A percentile compares a stretch with the other conserved stretches of the same genome.
Evolutionary conservation across 2,113 vertebrate species (phyloP).

Genomic region (Centropristis striata): DNA sequence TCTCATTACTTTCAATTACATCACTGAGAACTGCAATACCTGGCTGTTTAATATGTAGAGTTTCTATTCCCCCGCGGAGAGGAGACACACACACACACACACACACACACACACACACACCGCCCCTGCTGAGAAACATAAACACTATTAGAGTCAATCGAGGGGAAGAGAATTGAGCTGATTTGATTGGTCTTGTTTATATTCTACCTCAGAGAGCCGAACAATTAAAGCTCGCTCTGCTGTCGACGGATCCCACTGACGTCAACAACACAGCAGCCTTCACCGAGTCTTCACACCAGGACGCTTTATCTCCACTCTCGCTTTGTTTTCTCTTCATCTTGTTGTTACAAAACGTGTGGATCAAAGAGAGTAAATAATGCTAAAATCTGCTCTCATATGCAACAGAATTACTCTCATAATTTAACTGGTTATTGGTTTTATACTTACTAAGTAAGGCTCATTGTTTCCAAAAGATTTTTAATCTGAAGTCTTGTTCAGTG

Average conservation of each 20-base stretch:
- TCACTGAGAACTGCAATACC: constrained; percentile 64
- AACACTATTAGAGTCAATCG: constrained; percentile 67
- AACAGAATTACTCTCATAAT: neutral
- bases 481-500: no score
- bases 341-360: no score
- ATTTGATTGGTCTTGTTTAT: constrained; percentile 77
- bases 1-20: constrained; percentile 84
- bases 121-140: constrained; percentile 64
- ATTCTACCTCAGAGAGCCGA: constrained; percentile 65
- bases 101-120: constrained; percentile 24
- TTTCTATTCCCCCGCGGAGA: constrained; percentile 51
- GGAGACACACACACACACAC: constrained; percentile 23
- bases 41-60: constrained; percentile 71
- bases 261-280: neutral
- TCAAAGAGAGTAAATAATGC: neutral
- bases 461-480: no score
- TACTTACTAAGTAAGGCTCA: neutral
- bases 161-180: constrained; percentile 59
- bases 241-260: constrained; percentile 33
- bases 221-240: constrained; percentile 50
- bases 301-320: no score
- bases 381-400: neutral
- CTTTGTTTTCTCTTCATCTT: neutral
- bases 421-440: neutral
- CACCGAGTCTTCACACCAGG: neutral